These are phyloP conservation scores for Enteromius radiatus DNA, from an alignment of 2,797 vertebrate genomes.

Conservation along the genomic window DNA sequence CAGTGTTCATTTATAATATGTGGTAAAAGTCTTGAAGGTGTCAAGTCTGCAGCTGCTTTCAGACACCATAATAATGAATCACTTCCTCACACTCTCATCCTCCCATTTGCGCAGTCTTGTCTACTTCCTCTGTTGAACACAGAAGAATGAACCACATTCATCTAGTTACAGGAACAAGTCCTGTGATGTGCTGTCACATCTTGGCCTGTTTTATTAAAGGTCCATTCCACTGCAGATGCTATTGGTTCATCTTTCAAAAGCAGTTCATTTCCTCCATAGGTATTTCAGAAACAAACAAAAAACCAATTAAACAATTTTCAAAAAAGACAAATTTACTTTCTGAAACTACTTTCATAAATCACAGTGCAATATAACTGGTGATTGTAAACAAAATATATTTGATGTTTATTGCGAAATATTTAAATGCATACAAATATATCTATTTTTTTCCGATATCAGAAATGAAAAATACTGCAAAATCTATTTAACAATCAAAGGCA, in stretches of 20 bases:
- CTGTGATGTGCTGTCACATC: background rate
- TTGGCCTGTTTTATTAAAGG: no score
- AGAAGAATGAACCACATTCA: background rate
- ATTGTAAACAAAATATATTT: background rate
- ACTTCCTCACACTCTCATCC: conserved; percentile 42
- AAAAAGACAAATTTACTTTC: background rate
- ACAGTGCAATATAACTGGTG: background rate
- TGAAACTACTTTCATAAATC: background rate
- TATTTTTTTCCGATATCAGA: background rate
- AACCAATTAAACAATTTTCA: background rate
- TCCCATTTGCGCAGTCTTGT: conserved; percentile 54
- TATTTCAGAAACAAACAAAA: background rate
- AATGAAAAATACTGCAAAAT: background rate
- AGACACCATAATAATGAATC: conserved; percentile 38
- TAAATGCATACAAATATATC: conserved; percentile 3
- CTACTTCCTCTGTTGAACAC: conserved; percentile 45
- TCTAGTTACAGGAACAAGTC: background rate
- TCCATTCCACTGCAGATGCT: background rate
- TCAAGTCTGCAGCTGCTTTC: conserved; percentile 54
- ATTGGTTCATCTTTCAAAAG: background rate
- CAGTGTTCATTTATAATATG: background rate
- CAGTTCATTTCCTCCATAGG: background rate
- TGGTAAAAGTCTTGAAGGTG: conserved; percentile 46
- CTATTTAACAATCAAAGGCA: background rate
- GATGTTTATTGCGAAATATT: conserved; percentile 1